phyloP scores from a whole-genome alignment of 2,113 vertebrate genomes.

The Tringa solitaria region DNA sequence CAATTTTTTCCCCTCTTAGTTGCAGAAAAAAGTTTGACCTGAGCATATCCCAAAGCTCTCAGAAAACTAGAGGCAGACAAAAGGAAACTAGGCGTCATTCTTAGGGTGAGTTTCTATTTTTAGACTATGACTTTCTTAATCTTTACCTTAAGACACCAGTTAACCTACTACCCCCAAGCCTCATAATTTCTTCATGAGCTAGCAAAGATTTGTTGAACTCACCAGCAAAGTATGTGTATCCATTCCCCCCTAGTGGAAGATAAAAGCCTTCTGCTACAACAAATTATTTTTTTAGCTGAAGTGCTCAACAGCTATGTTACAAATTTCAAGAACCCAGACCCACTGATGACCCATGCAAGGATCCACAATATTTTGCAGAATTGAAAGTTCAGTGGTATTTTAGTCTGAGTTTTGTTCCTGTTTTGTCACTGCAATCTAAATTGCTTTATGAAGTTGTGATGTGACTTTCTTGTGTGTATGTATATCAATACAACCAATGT shows the following conservation, averaged over 20 bases:
- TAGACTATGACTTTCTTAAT: neutral
- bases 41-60: neutral
- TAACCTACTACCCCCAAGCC: neutral
- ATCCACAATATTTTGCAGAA: neutral
- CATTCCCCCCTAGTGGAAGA: slow-evolving; percentile 60
- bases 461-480: neutral
- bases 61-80: neutral
- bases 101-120: neutral
- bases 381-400: neutral
- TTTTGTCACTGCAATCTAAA: neutral
- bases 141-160: neutral
- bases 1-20: neutral
- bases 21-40: neutral
- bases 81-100: neutral
- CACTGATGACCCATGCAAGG: neutral
- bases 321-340: neutral
- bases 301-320: neutral
- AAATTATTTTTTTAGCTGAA: neutral
- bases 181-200: neutral
- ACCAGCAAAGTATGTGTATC: neutral
- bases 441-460: neutral
- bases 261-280: neutral
- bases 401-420: neutral
- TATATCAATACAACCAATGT: neutral
- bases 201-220: neutral